These are phyloP conservation scores for Andricus curvator DNA, from an alignment of 2,888 invertebrate genomes.

Conservation along the genomic window DNA sequence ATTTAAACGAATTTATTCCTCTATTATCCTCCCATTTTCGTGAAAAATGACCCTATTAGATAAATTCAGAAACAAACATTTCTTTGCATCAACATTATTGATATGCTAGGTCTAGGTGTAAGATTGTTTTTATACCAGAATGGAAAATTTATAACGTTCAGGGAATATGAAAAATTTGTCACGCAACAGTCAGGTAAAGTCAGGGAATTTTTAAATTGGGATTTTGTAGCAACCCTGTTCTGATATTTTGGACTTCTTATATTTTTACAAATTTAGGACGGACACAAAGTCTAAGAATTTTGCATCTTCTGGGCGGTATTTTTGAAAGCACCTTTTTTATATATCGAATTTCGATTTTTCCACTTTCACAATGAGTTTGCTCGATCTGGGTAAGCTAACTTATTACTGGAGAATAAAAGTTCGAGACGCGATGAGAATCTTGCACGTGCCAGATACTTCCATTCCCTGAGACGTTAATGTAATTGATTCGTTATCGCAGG, in stretches of 20 bases:
- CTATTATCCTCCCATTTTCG: too few relatives aligned
- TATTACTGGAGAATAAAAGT: conserved; percentile 12
- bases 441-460: conserved; percentile 25
- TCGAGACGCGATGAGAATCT: background rate
- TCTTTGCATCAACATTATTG: too few relatives aligned
- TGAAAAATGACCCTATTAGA: too few relatives aligned
- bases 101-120: too few relatives aligned
- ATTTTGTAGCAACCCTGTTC: background rate
- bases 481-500: conserved; percentile 31
- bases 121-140: too few relatives aligned
- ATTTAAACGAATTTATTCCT: too few relatives aligned
- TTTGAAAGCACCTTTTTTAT: background rate
- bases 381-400: conserved; percentile 1
- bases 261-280: too few relatives aligned
- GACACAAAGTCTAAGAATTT: background rate
- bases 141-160: too few relatives aligned
- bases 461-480: conserved; percentile 36
- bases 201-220: background rate
- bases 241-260: background rate
- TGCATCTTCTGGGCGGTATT: background rate
- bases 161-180: too few relatives aligned
- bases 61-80: too few relatives aligned
- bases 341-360: background rate
- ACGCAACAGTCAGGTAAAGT: too few relatives aligned
- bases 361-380: background rate